phyloP scores from a whole-genome alignment of 2,113 vertebrate genomes.

The Embiotoca jacksoni region DNA sequence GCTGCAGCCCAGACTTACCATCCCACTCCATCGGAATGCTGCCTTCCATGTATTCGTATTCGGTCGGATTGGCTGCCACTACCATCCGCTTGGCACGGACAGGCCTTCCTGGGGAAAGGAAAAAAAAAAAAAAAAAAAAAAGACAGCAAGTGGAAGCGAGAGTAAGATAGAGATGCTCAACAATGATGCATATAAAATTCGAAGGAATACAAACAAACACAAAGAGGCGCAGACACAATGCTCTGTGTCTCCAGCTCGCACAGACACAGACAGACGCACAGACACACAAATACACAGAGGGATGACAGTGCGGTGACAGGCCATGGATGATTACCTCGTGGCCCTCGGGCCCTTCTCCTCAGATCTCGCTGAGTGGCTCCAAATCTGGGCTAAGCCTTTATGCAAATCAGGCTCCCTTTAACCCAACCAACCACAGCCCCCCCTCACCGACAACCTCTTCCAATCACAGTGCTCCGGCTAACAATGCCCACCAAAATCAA shows the following conservation, averaged over 20 bases:
- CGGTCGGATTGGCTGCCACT: slow-evolving; percentile 84
- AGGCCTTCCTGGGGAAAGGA: slow-evolving; percentile 83
- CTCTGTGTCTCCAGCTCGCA: slow-evolving; percentile 43
- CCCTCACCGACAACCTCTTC: slow-evolving; percentile 69
- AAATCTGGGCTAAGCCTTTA: slow-evolving; percentile 86
- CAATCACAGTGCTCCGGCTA: slow-evolving; percentile 79
- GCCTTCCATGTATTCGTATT: slow-evolving; percentile 87
- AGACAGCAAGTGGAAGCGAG: slow-evolving; percentile 30
- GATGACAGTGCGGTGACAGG: slow-evolving; percentile 80
- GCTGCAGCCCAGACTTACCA: slow-evolving; percentile 85
- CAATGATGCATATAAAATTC: slow-evolving; percentile 65
- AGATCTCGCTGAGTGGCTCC: slow-evolving; percentile 84
- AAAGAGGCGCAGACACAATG: slow-evolving; percentile 61
- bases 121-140: slow-evolving; percentile 34
- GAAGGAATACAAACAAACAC: slow-evolving; percentile 67
- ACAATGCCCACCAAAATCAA: slow-evolving; percentile 86
- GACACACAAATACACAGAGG: slow-evolving; percentile 71
- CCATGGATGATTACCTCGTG: slow-evolving; percentile 83
- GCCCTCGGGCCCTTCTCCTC: slow-evolving; percentile 83
- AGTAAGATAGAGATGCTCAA: slow-evolving; percentile 60
- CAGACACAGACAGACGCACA: slow-evolving; percentile 62
- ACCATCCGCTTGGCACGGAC: slow-evolving; percentile 89
- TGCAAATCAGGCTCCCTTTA: slow-evolving; percentile 80
- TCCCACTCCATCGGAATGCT: slow-evolving; percentile 95
- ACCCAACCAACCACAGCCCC: slow-evolving; percentile 79